phyloP scores from a whole-genome alignment of 64 coral and sea anemone genomes.

The Stichodactyla helianthus region DNA sequence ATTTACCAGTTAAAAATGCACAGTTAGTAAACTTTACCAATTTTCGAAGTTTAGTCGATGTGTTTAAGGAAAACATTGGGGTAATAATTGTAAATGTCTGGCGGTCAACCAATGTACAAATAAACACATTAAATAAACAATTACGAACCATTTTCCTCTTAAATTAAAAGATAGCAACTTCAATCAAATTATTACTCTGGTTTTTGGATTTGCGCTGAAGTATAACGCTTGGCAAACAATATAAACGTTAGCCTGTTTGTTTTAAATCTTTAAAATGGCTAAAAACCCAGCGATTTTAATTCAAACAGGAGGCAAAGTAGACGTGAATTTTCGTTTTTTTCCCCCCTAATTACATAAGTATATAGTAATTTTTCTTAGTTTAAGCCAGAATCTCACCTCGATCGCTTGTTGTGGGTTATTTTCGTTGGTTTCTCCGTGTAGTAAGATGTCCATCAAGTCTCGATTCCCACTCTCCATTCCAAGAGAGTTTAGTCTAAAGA shows the following conservation, averaged over 20 bases:
- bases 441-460: slow-evolving; percentile 7
- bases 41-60: neutral
- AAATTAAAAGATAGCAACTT: neutral
- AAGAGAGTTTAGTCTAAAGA: neutral
- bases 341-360: neutral
- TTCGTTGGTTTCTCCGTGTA: neutral
- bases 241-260: neutral
- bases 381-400: neutral
- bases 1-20: neutral
- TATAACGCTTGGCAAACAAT: neutral
- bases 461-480: slow-evolving; percentile 10
- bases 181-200: neutral
- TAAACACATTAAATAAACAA: neutral
- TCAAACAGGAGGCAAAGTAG: neutral
- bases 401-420: neutral
- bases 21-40: neutral
- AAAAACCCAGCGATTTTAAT: neutral
- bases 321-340: neutral
- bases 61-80: neutral
- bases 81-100: neutral
- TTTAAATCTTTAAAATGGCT: neutral
- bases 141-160: neutral
- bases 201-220: neutral
- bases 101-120: neutral
- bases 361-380: neutral